These are phyloP conservation scores for Hydropsyche betteni DNA, from an alignment of 2,888 invertebrate genomes.

Conservation along the genomic window DNA sequence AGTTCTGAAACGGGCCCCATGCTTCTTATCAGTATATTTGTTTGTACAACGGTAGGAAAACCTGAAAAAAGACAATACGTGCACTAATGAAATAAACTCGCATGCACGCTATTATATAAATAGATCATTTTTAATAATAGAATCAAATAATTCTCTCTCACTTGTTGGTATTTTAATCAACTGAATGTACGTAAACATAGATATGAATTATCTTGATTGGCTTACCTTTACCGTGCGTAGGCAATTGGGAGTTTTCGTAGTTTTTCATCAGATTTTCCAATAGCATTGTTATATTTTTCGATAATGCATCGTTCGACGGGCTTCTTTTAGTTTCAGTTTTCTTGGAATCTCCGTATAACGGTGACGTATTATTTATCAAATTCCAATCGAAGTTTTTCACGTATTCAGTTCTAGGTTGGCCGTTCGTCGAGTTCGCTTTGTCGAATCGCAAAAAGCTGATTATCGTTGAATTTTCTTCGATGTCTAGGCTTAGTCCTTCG, in stretches of 20 bases:
- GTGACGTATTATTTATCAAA: constrained; percentile 42
- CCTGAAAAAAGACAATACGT: constrained; percentile 65
- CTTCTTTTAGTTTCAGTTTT: constrained; percentile 60
- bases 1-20: constrained; percentile 93
- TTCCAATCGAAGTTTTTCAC: constrained; percentile 50
- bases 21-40: constrained; percentile 88
- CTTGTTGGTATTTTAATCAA: neutral
- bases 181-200: neutral
- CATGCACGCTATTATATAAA: neutral
- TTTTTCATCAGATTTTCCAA: constrained; percentile 88
- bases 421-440: constrained; percentile 29
- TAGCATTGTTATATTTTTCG: constrained; percentile 85
- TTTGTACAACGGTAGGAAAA: constrained; percentile 82
- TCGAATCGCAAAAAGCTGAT: constrained; percentile 51
- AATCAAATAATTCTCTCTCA: neutral
- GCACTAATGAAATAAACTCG: neutral
- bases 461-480: constrained; percentile 48
- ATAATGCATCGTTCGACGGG: constrained; percentile 74
- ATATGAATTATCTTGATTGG: constrained; percentile 1
- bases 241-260: constrained; percentile 89
- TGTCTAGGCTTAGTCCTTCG: constrained; percentile 46
- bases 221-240: constrained; percentile 87
- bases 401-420: constrained; percentile 41
- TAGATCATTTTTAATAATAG: neutral
- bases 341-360: constrained; percentile 32